A percentile compares a stretch with the other conserved stretches of the same genome.
Evolutionary conservation across 2,113 vertebrate genomes (phyloP).

Genomic region (Myotis lucifugus): DNA sequence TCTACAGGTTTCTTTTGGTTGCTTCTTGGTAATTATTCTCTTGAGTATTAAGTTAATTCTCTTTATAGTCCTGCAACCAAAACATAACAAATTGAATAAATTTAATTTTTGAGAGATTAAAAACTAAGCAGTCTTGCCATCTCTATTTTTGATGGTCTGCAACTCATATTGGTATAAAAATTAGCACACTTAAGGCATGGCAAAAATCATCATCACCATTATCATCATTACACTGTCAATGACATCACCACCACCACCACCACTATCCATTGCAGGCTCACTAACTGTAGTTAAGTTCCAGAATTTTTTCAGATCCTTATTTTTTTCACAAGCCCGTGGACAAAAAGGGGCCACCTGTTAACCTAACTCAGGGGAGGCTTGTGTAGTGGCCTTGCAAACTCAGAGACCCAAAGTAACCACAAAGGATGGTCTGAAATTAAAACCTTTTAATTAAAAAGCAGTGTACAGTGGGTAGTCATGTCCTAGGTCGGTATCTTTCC

Average conservation of each 20-base stretch:
- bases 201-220: background rate
- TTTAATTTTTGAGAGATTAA: slow-evolving; percentile 12
- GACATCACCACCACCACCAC: background rate
- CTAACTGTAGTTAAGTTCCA: background rate
- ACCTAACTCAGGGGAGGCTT: too few species aligned
- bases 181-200: background rate
- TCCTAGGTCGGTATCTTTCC: too few species aligned
- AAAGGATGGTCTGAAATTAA: too few species aligned
- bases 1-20: background rate
- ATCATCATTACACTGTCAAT: background rate
- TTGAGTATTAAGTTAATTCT: slow-evolving; percentile 31
- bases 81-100: background rate
- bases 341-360: too few species aligned
- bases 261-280: background rate
- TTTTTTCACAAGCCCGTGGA: background rate
- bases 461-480: too few species aligned
- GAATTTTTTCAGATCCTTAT: background rate
- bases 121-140: background rate
- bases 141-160: background rate
- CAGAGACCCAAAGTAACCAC: too few species aligned
- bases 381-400: too few species aligned
- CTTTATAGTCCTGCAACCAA: slow-evolving; percentile 28
- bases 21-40: background rate
- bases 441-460: too few species aligned
- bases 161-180: background rate